These are phyloP conservation scores for Drosophila lowei DNA, from an alignment of 1,140 invertebrate genomes.

Conservation along the genomic window DNA sequence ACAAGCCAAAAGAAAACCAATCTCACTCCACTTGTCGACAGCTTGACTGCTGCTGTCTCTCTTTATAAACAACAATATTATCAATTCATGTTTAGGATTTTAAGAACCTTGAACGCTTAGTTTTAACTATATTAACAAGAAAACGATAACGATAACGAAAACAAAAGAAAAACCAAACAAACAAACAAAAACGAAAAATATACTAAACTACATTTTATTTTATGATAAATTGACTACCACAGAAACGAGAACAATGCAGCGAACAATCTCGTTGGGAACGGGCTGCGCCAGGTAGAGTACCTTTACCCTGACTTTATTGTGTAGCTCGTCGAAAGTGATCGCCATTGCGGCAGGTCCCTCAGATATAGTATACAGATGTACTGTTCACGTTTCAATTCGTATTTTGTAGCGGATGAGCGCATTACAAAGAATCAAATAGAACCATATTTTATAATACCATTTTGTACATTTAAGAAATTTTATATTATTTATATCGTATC, in stretches of 20 bases:
- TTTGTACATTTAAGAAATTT: conserved; percentile 62
- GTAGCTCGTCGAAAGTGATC: no score
- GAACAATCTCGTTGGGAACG: conserved; percentile 22
- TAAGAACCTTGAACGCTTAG: conserved; percentile 76
- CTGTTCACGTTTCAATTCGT: conserved; percentile 18
- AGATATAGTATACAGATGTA: conserved; percentile 29
- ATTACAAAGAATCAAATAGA: conserved; percentile 60
- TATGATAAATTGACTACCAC: conserved; percentile 32
- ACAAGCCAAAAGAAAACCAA: conserved; percentile 21
- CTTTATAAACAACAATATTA: conserved; percentile 61
- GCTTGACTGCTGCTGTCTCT: conserved; percentile 62
- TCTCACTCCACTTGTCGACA: conserved; percentile 41
- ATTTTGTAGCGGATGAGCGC: conserved; percentile 33
- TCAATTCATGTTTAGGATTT: conserved; percentile 74
- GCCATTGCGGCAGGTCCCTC: conserved; percentile 3
- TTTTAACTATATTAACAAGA: conserved; percentile 70
- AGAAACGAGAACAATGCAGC: conserved; percentile 20
- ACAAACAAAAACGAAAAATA: conserved; percentile 49
- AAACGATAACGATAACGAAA: conserved; percentile 27
- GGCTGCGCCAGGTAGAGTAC: conserved; percentile 50
- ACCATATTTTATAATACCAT: conserved; percentile 68
- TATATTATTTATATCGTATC: conserved; percentile 58
- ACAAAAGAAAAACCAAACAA: conserved; percentile 28
- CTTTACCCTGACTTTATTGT: conserved; percentile 20
- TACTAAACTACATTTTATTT: conserved; percentile 69